A percentile compares a stretch with the other conserved stretches of the same genome.
Conservation (phyloP, 2,888 invertebrate genomes). For the Dryocosmus kuriphilus region DNA sequence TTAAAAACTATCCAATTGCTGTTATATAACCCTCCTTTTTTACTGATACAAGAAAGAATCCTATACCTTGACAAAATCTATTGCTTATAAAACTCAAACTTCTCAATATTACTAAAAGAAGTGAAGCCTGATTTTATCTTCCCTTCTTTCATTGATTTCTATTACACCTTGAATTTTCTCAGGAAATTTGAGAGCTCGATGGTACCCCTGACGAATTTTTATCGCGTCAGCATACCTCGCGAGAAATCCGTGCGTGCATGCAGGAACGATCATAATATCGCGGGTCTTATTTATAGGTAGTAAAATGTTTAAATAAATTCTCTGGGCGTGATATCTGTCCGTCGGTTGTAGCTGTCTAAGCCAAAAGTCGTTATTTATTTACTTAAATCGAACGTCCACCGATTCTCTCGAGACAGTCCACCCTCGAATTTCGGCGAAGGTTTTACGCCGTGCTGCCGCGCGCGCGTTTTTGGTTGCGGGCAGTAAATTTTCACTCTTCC, state of each 20-base stretch:
- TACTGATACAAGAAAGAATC: too few relatives aligned
- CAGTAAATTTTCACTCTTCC: slow-evolving; percentile 73
- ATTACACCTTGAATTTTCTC: neutral
- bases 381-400: slow-evolving; percentile 57
- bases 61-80: too few relatives aligned
- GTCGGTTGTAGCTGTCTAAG: slow-evolving; percentile 44
- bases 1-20: too few relatives aligned
- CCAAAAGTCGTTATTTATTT: slow-evolving; percentile 66
- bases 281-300: slow-evolving; percentile 66
- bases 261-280: slow-evolving; percentile 51
- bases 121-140: neutral
- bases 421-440: slow-evolving; percentile 43
- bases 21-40: too few relatives aligned
- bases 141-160: neutral
- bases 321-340: slow-evolving; percentile 47
- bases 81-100: too few relatives aligned
- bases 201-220: slow-evolving; percentile 13
- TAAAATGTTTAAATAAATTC: slow-evolving; percentile 70
- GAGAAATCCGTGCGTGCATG: neutral
- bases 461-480: slow-evolving; percentile 56
- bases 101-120: neutral
- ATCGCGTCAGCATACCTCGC: slow-evolving; percentile 5
- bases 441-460: slow-evolving; percentile 48
- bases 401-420: slow-evolving; percentile 33
- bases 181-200: slow-evolving; percentile 4